Percentiles rank a stretch among this genome's conserved stretches.
phyloP scores from a whole-genome alignment of 2,888 invertebrate genomes.

The Acronicta aceris region DNA sequence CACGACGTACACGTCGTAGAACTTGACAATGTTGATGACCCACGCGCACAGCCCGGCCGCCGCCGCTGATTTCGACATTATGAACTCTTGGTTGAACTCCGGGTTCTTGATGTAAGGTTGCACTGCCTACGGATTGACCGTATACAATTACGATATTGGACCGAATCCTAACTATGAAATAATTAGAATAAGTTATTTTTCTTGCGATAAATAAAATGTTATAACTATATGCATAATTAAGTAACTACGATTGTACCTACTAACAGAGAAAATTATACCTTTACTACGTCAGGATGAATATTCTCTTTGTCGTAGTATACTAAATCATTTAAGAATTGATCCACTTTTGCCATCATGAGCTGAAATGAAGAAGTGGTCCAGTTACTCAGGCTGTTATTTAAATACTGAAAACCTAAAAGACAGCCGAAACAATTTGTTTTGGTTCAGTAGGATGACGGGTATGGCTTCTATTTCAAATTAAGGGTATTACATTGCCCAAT shows the following conservation, averaged over 20 bases:
- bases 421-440: too few species aligned
- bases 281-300: conserved; percentile 96
- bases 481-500: too few species aligned
- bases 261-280: conserved; percentile 84
- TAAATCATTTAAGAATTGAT: conserved; percentile 94
- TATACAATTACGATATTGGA: neutral
- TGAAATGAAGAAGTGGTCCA: conserved; percentile 61
- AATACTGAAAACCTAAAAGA: too few species aligned
- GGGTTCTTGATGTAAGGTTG: conserved; percentile 90
- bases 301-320: conserved; percentile 98
- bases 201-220: too few species aligned
- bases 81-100: conserved; percentile 95
- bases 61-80: conserved; percentile 95
- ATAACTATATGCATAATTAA: too few species aligned
- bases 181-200: too few species aligned
- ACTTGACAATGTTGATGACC: conserved; percentile 97
- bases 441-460: too few species aligned
- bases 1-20: conserved; percentile 96
- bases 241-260: too few species aligned
- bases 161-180: neutral
- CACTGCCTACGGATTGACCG: conserved; percentile 71
- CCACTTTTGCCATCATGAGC: conserved; percentile 96
- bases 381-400: too few species aligned
- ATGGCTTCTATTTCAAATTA: too few species aligned
- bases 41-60: conserved; percentile 98